Evolutionary conservation across 2,113 vertebrate genomes (phyloP), one percentile per base, ranked within the genome.

Genomic region (Perognathus longimembris): DNA sequence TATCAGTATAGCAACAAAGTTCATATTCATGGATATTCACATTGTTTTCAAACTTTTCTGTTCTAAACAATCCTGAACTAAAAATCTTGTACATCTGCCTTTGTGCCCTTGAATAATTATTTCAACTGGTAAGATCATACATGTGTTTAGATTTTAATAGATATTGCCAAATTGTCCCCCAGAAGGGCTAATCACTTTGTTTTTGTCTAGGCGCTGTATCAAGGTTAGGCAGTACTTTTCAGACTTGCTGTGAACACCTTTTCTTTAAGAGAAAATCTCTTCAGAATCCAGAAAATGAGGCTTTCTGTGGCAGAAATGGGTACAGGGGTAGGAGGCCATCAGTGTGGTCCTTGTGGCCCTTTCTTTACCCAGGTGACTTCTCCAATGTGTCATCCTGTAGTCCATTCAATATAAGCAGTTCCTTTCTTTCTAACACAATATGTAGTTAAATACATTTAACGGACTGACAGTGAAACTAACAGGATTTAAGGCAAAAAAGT

Each of bases 401-500:
- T 42, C 70, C 76, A 85, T 50, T 34, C 71, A 86, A 67, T 57
- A 61, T 3, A 59, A 32, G 64, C 32, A 67, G 15, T 42, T 66
- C 32, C 57, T 50, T 85, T 64, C 22, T 89, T 87, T 74, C n/a
- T 67, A 67, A 75, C 26, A 54, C 36, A 40, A 78, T 34, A 21
- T 57, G n/a, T 59, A 57, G n/a, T 84, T 45, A 87, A 78, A 76
- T 59, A 75, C 38, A 74, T 67, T 30, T 83, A 64, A 82, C 36
- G 85, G 69, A 75, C 36, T 88, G 63, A 70, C 81, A 74, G 17
- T 64, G 79, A 63, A 86, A 82, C 64, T 82, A 74, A 88, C 26
- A 81, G 77, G n/a, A 93, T 64, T 30, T 34, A 92, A 90, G 42
- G 79, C 66, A 45, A 91, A 84, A 90, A 82, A 32, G 14, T 93